Conservation (phyloP, 2,888 invertebrate species). For the Troides helena region DNA sequence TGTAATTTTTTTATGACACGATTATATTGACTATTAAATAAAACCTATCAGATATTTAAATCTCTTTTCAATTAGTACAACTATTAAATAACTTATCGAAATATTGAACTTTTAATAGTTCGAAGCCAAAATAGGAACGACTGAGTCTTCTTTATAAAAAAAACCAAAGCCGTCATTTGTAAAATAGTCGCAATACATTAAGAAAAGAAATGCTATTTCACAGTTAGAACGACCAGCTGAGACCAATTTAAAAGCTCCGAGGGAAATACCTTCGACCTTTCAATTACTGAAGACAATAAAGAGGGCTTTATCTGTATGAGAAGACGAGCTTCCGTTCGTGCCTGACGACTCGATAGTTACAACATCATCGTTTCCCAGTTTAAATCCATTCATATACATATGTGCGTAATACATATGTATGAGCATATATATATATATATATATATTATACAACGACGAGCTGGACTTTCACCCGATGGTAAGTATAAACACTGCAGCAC, state of each 20-base stretch:
- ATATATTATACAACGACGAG: too few relatives aligned
- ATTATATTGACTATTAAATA: too few relatives aligned
- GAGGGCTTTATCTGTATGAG: slow-evolving; percentile 61
- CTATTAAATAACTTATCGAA: too few relatives aligned
- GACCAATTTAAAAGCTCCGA: slow-evolving; percentile 61
- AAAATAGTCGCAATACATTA: slow-evolving; percentile 26
- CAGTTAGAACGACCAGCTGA: slow-evolving; percentile 56
- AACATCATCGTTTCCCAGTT: slow-evolving; percentile 34
- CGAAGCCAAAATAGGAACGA: too few relatives aligned
- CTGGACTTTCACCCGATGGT: too few relatives aligned
- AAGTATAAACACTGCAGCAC: too few relatives aligned
- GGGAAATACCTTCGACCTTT: slow-evolving; percentile 66
- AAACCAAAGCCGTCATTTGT: slow-evolving; percentile 25
- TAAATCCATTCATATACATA: not conserved
- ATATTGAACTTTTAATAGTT: too few relatives aligned
- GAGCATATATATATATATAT: too few relatives aligned
- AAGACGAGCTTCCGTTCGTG: slow-evolving; percentile 37
- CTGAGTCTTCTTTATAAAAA: not conserved
- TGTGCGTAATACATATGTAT: not conserved
- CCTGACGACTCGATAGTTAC: slow-evolving; percentile 41
- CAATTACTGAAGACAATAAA: slow-evolving; percentile 76
- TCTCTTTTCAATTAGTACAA: too few relatives aligned
- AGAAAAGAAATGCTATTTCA: slow-evolving; percentile 53
- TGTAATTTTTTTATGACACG: too few relatives aligned
- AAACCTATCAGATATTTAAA: too few relatives aligned